Evolutionary conservation across 1,140 invertebrate species (phyloP), one percentile per base, ranked within the genome.

Genomic region (Platyscapa corneri): DNA sequence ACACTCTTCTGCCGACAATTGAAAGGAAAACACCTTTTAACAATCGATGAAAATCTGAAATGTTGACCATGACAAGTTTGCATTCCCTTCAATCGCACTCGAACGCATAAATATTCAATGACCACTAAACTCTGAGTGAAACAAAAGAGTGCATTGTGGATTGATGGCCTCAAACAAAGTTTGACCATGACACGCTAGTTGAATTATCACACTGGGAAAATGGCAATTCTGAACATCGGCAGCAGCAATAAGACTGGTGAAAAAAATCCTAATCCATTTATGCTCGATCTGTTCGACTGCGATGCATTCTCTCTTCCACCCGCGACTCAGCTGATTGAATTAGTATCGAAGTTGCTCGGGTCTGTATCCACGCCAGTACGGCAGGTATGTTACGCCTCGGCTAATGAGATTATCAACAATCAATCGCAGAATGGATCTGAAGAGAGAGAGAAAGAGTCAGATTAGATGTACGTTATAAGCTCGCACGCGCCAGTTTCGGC

Each of bases 341-440:
- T 90, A 91, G 89, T 88, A 90, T 89, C 88, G 88, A 90, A 91
- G 87, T 88, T 90, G 87, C 64, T 39, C 78, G 42, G 60, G 81
- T 88, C 86, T 88, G 85, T 88, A 90, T 89, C 85, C 86, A 82
- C 70, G 67, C 79, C 53, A 5, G 75, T 85, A 80, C 80, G 81
- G 32, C 86, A 82, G 84, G 87, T 86, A 87, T 74, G 83, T 80
- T 56, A 3, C 60, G 27, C n/a, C 64, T 65, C 34, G 16, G 23
- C 86, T 88, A 88, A 89, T 90, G 87, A 90, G 88, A 91, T 91
- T 91, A 90, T 90, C 86, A 89, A 87, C 89, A 91, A 91, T 91
- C 90, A 91, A 90, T 90, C 88, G 88, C 67, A 86, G 78, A 87
- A 88, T 88, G 85, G 83, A 86, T 82, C 65, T 6, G 30, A 6